Conservation (phyloP, 2,797 vertebrate genomes). For the Botia kubotai region DNA sequence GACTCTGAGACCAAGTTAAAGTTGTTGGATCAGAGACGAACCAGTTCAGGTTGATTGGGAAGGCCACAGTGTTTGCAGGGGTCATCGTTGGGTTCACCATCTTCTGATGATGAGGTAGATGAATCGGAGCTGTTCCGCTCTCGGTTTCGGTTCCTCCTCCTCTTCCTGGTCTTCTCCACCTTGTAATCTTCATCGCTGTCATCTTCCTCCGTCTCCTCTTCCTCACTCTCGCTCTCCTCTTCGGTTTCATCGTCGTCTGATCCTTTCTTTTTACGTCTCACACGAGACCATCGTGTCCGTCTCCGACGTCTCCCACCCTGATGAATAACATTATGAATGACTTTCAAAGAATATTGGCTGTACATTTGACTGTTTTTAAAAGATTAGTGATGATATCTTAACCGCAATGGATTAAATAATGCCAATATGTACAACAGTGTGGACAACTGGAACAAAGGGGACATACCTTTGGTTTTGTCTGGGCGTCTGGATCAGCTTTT, state of each 20-base stretch:
- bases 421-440: too few relatives aligned
- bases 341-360: neutral
- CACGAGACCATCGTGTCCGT: slow-evolving; percentile 88
- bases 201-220: slow-evolving; percentile 62
- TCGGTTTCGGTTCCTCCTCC: slow-evolving; percentile 67
- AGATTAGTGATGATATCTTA: too few relatives aligned
- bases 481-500: slow-evolving; percentile 84
- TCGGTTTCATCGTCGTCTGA: slow-evolving; percentile 74
- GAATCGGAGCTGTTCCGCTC: slow-evolving; percentile 78
- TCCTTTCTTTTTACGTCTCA: slow-evolving; percentile 90
- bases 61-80: slow-evolving; percentile 98
- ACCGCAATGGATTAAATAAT: too few relatives aligned
- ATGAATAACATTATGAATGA: neutral
- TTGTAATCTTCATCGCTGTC: slow-evolving; percentile 76
- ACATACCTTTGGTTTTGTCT: slow-evolving; percentile 87
- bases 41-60: slow-evolving; percentile 96
- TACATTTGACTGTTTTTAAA: neutral
- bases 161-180: slow-evolving; percentile 66
- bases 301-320: slow-evolving; percentile 77
- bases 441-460: neutral
- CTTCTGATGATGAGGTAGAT: slow-evolving; percentile 77
- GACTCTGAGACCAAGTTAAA: neutral
- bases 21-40: slow-evolving; percentile 64
- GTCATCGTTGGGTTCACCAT: slow-evolving; percentile 90
- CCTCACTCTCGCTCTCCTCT: slow-evolving; percentile 69